Evolutionary conservation across 2,113 vertebrate genomes (phyloP).

Genomic region (Nanorana parkeri): DNA sequence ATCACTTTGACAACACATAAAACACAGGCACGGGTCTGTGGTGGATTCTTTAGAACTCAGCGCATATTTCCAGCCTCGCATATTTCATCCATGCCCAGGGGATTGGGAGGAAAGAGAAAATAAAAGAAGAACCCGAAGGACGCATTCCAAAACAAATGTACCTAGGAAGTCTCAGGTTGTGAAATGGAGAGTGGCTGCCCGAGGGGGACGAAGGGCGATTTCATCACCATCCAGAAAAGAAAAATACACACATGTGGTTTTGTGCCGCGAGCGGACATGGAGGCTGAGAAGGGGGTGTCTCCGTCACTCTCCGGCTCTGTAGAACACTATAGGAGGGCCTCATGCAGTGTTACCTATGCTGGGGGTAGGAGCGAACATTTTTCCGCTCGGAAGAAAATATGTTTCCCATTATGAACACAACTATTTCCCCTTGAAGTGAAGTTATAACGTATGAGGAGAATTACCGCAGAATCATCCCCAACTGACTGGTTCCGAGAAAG

Average conservation of each 20-base stretch:
- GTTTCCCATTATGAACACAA: not conserved
- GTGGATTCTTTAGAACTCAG: conserved; percentile 18
- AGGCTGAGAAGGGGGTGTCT: not conserved
- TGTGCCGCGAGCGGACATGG: not conserved
- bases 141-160: conserved; percentile 27
- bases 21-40: not conserved
- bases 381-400: not conserved
- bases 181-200: not conserved
- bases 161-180: not conserved
- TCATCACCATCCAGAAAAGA: conserved; percentile 26
- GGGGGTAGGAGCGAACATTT: not conserved
- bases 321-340: not conserved
- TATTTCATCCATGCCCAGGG: conserved; percentile 27
- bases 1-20: conserved; percentile 23
- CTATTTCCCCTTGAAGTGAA: no score
- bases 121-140: conserved; percentile 10
- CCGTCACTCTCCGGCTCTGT: conserved; percentile 6
- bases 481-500: no score
- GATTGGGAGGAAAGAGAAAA: conserved; percentile 53
- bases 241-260: conserved; percentile 25
- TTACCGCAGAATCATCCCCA: no score
- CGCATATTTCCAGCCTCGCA: conserved; percentile 12
- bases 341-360: not conserved
- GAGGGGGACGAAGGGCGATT: conserved; percentile 26
- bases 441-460: no score